Evolutionary conservation across 2,113 vertebrate species (phyloP).

Genomic region (Silurus glanis): DNA sequence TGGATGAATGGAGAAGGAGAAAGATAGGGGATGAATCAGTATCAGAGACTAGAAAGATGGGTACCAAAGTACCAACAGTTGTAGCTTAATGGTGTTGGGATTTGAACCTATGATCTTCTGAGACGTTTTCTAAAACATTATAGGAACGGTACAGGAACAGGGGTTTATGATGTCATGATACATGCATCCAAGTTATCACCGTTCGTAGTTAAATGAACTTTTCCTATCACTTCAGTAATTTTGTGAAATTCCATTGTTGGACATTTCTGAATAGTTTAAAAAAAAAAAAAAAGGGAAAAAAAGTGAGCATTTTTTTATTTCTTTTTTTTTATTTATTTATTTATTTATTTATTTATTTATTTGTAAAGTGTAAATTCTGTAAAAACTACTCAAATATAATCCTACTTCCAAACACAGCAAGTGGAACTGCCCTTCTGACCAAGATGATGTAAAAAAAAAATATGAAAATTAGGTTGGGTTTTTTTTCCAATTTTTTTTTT

Average conservation of each 20-base stretch:
- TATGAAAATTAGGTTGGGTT: background rate
- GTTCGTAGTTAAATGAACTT: background rate
- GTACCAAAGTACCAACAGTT: background rate
- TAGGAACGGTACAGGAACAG: no score
- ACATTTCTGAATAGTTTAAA: background rate
- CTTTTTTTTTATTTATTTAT: no score
- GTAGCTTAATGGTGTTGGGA: background rate
- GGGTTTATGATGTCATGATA: no score
- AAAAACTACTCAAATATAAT: background rate
- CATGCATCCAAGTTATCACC: background rate
- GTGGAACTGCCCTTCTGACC: background rate
- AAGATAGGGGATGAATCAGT: no score
- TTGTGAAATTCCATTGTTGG: background rate
- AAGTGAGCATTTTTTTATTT: no score
- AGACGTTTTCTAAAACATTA: background rate
- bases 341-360: no score
- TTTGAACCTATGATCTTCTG: background rate
- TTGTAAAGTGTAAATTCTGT: constrained; percentile 11
- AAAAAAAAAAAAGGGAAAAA: no score
- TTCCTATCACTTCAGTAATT: background rate
- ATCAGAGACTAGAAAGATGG: no score
- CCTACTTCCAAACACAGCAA: background rate
- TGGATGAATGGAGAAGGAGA: no score
- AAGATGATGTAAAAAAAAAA: background rate
- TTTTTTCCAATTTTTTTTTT: background rate